Evolutionary conservation across 2,888 invertebrate species (phyloP).

Genomic region (Rhagonycha fulva): DNA sequence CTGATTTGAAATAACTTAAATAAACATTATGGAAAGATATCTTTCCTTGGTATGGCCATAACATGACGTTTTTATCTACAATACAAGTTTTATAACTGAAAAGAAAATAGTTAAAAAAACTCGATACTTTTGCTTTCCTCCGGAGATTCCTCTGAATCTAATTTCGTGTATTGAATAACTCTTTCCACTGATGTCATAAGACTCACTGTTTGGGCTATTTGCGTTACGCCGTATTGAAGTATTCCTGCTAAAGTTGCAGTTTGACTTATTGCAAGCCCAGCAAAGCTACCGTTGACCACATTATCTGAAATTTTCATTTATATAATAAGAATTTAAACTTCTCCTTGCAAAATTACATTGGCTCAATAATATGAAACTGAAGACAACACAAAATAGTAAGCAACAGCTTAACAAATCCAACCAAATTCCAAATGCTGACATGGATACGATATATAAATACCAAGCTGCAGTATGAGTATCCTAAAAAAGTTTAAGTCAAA

Average conservation of each 20-base stretch:
- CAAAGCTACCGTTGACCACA: slow-evolving; percentile 59
- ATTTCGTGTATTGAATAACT: slow-evolving; percentile 72
- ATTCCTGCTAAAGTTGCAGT: slow-evolving; percentile 73
- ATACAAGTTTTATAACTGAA: background rate
- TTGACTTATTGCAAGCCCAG: slow-evolving; percentile 71
- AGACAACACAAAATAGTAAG: slow-evolving; percentile 64
- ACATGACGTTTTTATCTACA: background rate
- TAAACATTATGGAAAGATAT: slow-evolving; percentile 64
- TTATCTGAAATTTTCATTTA: slow-evolving; percentile 17
- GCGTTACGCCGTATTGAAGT: slow-evolving; percentile 77
- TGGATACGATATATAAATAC: slow-evolving; percentile 64
- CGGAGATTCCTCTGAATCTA: slow-evolving; percentile 65
- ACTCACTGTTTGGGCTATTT: slow-evolving; percentile 72
- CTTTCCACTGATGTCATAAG: slow-evolving; percentile 79
- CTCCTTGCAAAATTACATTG: slow-evolving; percentile 53
- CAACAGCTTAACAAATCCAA: slow-evolving; percentile 65
- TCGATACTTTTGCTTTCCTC: slow-evolving; percentile 46
- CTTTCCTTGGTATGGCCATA: slow-evolving; percentile 63
- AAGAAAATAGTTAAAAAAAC: slow-evolving; percentile 28
- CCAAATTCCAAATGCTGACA: slow-evolving; percentile 68
- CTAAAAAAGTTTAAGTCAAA: slow-evolving; percentile 30
- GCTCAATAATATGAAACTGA: slow-evolving; percentile 62
- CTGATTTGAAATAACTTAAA: slow-evolving; percentile 65
- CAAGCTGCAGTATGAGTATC: slow-evolving; percentile 69
- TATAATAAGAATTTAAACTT: background rate